Base-by-base conservation (phyloP, 2,888 invertebrate species). In the Eumacrocentrus americanus region DNA sequence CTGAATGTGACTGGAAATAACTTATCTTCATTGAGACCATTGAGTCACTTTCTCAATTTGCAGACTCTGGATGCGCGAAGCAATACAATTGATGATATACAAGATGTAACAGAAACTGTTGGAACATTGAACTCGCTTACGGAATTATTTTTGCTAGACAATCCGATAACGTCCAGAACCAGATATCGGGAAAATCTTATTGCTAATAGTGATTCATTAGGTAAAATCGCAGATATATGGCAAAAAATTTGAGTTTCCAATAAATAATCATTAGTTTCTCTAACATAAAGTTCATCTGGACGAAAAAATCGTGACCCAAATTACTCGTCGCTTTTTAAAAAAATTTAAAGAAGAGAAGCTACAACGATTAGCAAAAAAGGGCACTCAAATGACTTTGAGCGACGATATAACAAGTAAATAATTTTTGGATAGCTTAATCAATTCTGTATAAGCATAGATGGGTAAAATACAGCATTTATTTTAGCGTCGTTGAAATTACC, bases 161-260 rank as follows among this genome's bases (percentile, higher is more conserved):
- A 91, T 76, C 88, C 89, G 0, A 85, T 90, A 68, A 83, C 84
- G 1, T 85, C 83, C 68, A 82, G 83, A 64, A 86, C 86, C 70
- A 84, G 88, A 58, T 91, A 89, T 71, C 85, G 87, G 68, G 90
- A 90, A 77, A 87, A 85, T 58, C 80, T 90, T 7, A 88, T 89
- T 53, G 87, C 87, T 1, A 84, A 85, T 72, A 86, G 87, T 63
- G 78, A 84, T 35, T 82, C 83, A 66, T 78, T 90, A 68, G 83
- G 89, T 89, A 81, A 78, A 48, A 82, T 77, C 62, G 25, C 29
- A 29, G 6, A 2, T n/a, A 9, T 23, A n/a, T 47, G 11, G 20
- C 38, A 59, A 34, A 23, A 11, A 58, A 23, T 2, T 35, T 1
- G 18, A 38, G 50, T 47, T 29, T 29, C n/a, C n/a, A n/a, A n/a